Evolutionary conservation across 1,140 invertebrate species (phyloP).

Genomic region (Cyrtorhinus lividipennis): DNA sequence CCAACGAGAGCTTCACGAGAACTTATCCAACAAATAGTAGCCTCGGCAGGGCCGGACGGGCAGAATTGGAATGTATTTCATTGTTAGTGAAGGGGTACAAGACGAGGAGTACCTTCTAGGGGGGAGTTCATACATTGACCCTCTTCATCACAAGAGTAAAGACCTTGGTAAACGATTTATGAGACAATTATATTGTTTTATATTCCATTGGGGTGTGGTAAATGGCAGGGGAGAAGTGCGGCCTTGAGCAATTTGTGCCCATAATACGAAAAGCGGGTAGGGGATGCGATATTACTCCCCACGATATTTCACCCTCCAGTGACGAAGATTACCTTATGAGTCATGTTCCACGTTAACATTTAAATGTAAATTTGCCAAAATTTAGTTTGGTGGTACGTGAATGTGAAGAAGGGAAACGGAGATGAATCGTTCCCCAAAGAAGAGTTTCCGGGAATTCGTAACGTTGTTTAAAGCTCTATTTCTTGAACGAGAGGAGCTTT

Average conservation of each 20-base stretch:
- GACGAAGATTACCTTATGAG: constrained; percentile 2
- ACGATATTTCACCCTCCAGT: constrained; percentile 11
- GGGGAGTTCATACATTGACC: too few species aligned
- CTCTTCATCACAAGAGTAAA: neutral
- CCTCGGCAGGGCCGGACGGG: too few species aligned
- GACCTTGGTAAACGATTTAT: constrained; percentile 5
- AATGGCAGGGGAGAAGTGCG: neutral
- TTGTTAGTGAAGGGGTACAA: too few species aligned
- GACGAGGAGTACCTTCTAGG: too few species aligned
- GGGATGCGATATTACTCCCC: constrained; percentile 9
- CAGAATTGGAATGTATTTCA: too few species aligned
- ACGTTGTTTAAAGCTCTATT: too few species aligned
- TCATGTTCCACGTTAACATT: constrained; percentile 9
- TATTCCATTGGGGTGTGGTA: constrained; percentile 7
- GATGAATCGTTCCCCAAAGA: too few species aligned
- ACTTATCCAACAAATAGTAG: too few species aligned
- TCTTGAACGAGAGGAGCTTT: too few species aligned
- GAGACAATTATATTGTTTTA: constrained; percentile 16
- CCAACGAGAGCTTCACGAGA: too few species aligned
- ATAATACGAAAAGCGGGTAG: neutral
- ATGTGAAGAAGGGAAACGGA: too few species aligned
- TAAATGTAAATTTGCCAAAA: constrained; percentile 10
- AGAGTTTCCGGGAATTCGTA: too few species aligned
- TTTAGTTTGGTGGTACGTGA: neutral
- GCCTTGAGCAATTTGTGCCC: constrained; percentile 9